A percentile compares a stretch with the other conserved stretches of the same genome.
phyloP scores from a whole-genome alignment of 2,888 invertebrate genomes.

The Caenorhabditis sinica region DNA sequence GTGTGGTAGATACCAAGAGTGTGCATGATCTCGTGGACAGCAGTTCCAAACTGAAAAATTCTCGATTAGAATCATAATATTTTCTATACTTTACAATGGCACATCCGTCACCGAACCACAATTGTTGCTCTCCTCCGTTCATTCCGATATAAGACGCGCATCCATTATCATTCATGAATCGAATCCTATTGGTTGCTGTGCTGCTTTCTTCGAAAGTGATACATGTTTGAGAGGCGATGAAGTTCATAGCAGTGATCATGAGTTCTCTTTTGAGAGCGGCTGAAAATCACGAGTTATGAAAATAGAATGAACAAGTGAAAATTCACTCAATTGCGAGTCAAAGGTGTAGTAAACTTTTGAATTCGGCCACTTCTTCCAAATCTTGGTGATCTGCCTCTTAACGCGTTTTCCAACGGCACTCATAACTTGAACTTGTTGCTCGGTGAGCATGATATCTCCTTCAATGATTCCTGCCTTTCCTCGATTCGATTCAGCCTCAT shows the following conservation, averaged over 20 bases:
- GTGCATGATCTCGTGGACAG: constrained; percentile 81
- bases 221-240: constrained; percentile 41
- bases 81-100: constrained; percentile 28
- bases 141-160: constrained; percentile 60
- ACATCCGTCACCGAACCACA: constrained; percentile 58
- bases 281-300: neutral
- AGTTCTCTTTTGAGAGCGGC: constrained; percentile 31
- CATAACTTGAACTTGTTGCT: constrained; percentile 1
- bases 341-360: constrained; percentile 37
- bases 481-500: constrained; percentile 40
- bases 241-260: constrained; percentile 29
- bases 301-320: neutral
- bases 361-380: constrained; percentile 42
- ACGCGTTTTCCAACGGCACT: constrained; percentile 14
- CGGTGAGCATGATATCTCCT: constrained; percentile 48
- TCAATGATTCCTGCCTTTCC: constrained; percentile 40
- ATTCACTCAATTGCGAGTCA: constrained; percentile 38
- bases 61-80: neutral
- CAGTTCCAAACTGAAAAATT: constrained; percentile 78
- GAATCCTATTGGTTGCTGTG: constrained; percentile 23
- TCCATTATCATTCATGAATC: constrained; percentile 42
- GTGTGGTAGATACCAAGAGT: constrained; percentile 81
- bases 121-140: constrained; percentile 56
- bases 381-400: constrained; percentile 48
- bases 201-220: constrained; percentile 35